Base-by-base conservation (phyloP, 1,140 invertebrate species). In the Drosophila bocki region DNA sequence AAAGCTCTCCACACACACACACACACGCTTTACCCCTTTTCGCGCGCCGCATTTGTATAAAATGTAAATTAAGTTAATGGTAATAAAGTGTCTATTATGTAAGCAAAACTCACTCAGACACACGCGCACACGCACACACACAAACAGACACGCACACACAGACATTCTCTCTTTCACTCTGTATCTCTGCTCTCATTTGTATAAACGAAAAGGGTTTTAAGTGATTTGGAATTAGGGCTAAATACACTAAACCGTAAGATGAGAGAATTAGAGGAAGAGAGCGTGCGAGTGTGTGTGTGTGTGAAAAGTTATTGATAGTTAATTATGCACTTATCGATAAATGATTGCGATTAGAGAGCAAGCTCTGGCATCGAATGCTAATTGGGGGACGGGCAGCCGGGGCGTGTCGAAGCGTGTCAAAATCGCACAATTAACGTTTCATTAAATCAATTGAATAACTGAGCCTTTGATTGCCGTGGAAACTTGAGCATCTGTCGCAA, bases 21-120 rank as follows among this genome's bases (percentile, higher is more conserved):
- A 22, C 51, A 37, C 39, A 26, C 45, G 57, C 59, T 70, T 82
- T 79, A 80, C 80, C 80, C 84, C 35, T 58, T 56, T 41, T 42
- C 67, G 77, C 76, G 80, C 77, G 77, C 68, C 84, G 64, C 77
- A 87, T 87, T 87, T 83, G 80, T 80, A 84, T 88, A 78, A 87
- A 88, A 88, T 87, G 77, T 80, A 88, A 88, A 87, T 88, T 75
- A 78, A 87, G 84, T 87, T 87, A 88, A 87, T 88, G 84, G 77
- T 84, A 84, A 87, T 87, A 87, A 87, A 87, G 84, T 87, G 84
- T 81, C 80, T 84, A 87, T 88, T 87, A 88, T 88, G 85, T 88
- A 80, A 82, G 71, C 69, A 76, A 61, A 74, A 72, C 47, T 72
- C 58, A 61, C 59, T 71, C 57, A 51, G 19, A 48, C 35, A 62